Evolutionary conservation across 2,113 vertebrate species (phyloP).

Genomic region (Galbula dea): DNA sequence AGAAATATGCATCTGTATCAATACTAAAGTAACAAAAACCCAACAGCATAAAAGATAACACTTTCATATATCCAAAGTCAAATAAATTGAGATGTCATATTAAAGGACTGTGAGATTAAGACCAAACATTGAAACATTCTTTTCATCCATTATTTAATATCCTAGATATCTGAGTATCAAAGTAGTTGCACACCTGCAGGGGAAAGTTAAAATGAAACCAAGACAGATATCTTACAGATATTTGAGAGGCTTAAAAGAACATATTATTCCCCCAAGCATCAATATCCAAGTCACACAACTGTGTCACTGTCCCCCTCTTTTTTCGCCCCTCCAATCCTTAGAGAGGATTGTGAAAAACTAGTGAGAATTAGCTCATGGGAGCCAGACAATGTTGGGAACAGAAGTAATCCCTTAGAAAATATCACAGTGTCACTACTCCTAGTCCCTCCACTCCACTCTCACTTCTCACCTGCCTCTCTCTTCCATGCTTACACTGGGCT

Average conservation of each 20-base stretch:
- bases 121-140: neutral
- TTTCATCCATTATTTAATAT: conserved; percentile 21
- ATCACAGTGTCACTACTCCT: neutral
- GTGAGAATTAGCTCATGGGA: neutral
- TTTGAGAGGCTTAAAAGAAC: neutral
- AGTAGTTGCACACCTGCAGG: neutral
- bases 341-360: neutral
- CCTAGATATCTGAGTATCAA: neutral
- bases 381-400: neutral
- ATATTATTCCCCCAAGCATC: neutral
- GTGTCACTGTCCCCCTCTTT: no score
- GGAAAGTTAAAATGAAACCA: conserved; percentile 10
- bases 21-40: neutral
- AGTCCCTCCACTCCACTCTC: neutral
- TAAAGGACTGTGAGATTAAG: neutral
- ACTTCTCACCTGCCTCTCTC: neutral
- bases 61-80: neutral
- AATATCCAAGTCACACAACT: neutral
- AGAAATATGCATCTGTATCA: neutral
- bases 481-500: neutral
- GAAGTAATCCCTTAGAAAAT: neutral
- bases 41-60: neutral
- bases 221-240: neutral
- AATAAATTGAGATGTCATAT: conserved; percentile 5
- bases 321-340: neutral